Percentiles rank a stretch among this genome's conserved stretches.
Evolutionary conservation across 2,797 vertebrate genomes (phyloP).

Genomic region (Periparus ater): DNA sequence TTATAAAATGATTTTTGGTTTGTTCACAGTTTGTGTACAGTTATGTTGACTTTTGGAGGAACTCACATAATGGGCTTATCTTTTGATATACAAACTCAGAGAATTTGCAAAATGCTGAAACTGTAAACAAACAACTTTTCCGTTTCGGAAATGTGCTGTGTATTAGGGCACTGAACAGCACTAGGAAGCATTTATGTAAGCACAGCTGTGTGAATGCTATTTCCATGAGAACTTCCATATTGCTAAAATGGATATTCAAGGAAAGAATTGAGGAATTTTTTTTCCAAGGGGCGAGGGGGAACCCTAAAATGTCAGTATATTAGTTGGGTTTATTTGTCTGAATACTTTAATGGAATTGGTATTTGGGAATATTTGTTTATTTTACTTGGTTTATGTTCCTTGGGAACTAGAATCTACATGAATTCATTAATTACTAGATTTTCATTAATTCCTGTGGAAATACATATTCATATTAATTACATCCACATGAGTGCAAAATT

Average conservation of each 20-base stretch:
- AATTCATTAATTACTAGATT: slow-evolving; percentile 61
- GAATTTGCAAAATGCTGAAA: neutral
- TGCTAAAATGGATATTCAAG: neutral
- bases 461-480: slow-evolving; percentile 66
- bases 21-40: neutral
- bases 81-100: neutral
- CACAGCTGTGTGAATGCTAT: neutral
- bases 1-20: neutral
- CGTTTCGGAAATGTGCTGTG: neutral
- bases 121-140: neutral
- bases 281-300: neutral
- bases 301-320: neutral
- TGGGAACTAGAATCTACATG: neutral
- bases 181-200: neutral
- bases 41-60: neutral
- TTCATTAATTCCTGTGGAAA: slow-evolving; percentile 61
- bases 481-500: slow-evolving; percentile 54
- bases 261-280: neutral
- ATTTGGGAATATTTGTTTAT: slow-evolving; percentile 21
- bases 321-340: neutral
- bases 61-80: neutral
- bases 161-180: neutral
- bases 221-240: slow-evolving; percentile 30
- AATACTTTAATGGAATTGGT: slow-evolving; percentile 5
- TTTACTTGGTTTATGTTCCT: slow-evolving; percentile 29